phyloP scores from a whole-genome alignment of 1,140 invertebrate species.

The Saccostrea echinata region DNA sequence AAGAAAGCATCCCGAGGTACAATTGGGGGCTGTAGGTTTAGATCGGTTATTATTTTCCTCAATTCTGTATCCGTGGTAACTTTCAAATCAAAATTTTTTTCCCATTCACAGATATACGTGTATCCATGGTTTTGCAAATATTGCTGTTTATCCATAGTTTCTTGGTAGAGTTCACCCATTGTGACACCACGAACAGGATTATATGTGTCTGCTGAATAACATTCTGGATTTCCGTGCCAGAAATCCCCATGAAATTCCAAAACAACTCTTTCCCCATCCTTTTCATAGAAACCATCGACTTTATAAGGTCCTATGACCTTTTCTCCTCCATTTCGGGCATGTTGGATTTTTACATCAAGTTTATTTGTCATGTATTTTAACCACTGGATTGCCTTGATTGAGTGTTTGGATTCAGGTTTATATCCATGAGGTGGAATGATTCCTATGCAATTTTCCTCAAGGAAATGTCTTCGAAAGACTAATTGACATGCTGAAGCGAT shows the following conservation, averaged over 20 bases:
- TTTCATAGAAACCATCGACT: slow-evolving; percentile 53
- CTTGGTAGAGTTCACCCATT: slow-evolving; percentile 55
- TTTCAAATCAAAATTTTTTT: slow-evolving; percentile 21
- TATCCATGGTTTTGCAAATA: slow-evolving; percentile 45
- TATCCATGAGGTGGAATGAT: slow-evolving; percentile 53
- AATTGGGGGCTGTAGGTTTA: slow-evolving; percentile 10
- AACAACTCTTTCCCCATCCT: slow-evolving; percentile 42
- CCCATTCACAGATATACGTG: slow-evolving; percentile 15
- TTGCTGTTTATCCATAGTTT: slow-evolving; percentile 48
- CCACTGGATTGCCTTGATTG: slow-evolving; percentile 48
- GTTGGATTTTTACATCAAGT: slow-evolving; percentile 50
- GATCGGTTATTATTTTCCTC: neutral
- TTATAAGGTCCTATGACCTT: slow-evolving; percentile 50
- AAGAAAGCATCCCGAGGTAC: slow-evolving; percentile 50
- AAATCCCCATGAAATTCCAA: slow-evolving; percentile 64
- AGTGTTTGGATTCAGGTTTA: slow-evolving; percentile 44
- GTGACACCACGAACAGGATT: slow-evolving; percentile 42
- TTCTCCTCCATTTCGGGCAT: slow-evolving; percentile 53
- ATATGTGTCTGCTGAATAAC: slow-evolving; percentile 40
- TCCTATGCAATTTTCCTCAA: slow-evolving; percentile 47
- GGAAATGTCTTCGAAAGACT: slow-evolving; percentile 39
- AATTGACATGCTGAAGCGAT: slow-evolving; percentile 41
- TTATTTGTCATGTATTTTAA: slow-evolving; percentile 37
- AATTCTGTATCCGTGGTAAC: neutral
- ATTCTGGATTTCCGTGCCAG: slow-evolving; percentile 64